Base-by-base conservation (phyloP, 2,113 vertebrate genomes). In the Muntiacus reevesi region DNA sequence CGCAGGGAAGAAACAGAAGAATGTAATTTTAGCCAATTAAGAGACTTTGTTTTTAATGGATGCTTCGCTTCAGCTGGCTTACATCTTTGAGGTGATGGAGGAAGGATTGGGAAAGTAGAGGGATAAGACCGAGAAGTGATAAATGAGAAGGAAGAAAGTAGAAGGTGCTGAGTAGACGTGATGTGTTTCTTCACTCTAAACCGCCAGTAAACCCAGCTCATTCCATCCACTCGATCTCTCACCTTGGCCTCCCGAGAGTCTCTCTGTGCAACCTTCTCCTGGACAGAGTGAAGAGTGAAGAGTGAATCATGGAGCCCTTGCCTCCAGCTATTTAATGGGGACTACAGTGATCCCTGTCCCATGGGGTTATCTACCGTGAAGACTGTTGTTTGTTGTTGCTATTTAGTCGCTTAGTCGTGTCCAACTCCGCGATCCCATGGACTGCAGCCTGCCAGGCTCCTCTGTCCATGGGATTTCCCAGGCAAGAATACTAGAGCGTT, bases 1-100 rank as follows among this genome's bases (percentile, higher is more conserved):
- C 89, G 1, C 98, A 97, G 82, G 82, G 92, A 94, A 62, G 92
- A 91, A 95, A 94, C 76, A 81, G 81, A 97, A 97, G 97, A 97
- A 96, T 36, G 86, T 81, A 79, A 78, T 50, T 74, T 86, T 45
- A 84, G 95, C 89, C 87, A 94, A 89, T 93, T 96, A 96, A 97
- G 86, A 97, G 91, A 62, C 54, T 84, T 84, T 84, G 59, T 90
- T 92, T 95, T 87, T 89, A 93, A 87, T 52, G 82, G 64, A 33
- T 36, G 28, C 64, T 95, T 89, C 13, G 84, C 30, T 71, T 94
- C 33, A 33, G 50, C 64, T 59, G 76, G 43, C 25, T 96, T 71
- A 59, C 50, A 88, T 74, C 88, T 71, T 88, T 36, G 94, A 95
- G 87, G 59, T n/a, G 57, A 60, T 40, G 16, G 25, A 76, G 85